Base-by-base conservation (phyloP, 2,888 invertebrate species). In the Lampropteryx suffumata region DNA sequence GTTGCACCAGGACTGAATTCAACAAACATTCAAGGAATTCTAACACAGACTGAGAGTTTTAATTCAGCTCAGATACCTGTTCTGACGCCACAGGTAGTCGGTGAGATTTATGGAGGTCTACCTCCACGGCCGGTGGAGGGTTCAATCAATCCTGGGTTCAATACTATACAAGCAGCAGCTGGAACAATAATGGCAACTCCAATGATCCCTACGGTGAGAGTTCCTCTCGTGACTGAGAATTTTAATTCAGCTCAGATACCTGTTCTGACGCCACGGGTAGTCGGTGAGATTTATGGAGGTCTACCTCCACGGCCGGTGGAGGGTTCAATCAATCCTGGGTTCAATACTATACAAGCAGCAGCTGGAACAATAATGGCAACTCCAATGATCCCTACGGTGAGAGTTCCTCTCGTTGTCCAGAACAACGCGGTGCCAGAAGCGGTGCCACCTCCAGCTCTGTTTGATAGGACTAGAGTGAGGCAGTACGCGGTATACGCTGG, bases 401-500 rank as follows among this genome's bases (percentile, higher is more conserved):
- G n/a, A n/a, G n/a, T n/a, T 8, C 46, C 47, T n/a, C 26, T 46
- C 0, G 42, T 41, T n/a, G 10, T 36, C 11, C 24, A 45, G 55
- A 14, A 47, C 40, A 28, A 41, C 48, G 2, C 50, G 40, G 35
- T 26, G 10, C 36, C 41, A 12, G 45, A 43, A 13, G 53, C 44
- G 9, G 43, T 45, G 0, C 40, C 44, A 17, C 41, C 37, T 3
- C 52, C 37, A 24, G 10, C 37, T 5, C 17, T 48, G 13, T 44
- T 48, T 3, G 26, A 48, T 34, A 70, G 6, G 27, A 69, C 2
- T 56, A 71, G 56, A 75, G 82, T 11, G 74, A 79, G 6, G 72
- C 27, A 71, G 34, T 67, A 78, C 29, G 82, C 79, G 11, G 57
- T 82, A 30, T 76, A 79, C 47, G 78, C 79, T 24, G 82, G 85